Evolutionary conservation across 1,140 invertebrate species (phyloP).

Genomic region (Oryzaephilus surinamensis): DNA sequence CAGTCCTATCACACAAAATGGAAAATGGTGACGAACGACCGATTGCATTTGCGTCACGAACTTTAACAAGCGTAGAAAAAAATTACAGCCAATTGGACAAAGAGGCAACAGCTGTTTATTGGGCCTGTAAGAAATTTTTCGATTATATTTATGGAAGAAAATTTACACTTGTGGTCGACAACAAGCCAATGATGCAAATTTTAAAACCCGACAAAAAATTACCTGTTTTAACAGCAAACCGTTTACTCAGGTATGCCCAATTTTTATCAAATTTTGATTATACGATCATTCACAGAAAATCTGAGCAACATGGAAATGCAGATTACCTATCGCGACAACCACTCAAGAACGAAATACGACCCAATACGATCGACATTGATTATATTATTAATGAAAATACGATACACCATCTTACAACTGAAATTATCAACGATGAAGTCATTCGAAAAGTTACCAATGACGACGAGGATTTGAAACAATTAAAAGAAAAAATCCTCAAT

Average conservation of each 20-base stretch:
- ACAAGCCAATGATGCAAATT: conserved; percentile 25
- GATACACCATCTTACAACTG: conserved; percentile 2
- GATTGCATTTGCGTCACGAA: conserved; percentile 16
- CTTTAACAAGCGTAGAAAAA: conserved; percentile 13
- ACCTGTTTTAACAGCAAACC: conserved; percentile 19
- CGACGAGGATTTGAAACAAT: neutral
- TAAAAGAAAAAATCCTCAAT: conserved; percentile 14
- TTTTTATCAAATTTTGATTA: conserved; percentile 24
- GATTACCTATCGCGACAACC: conserved; percentile 3
- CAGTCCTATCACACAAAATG: conserved; percentile 2
- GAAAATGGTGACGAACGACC: conserved; percentile 15
- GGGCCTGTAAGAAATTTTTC: conserved; percentile 15
- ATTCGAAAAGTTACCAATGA: neutral
- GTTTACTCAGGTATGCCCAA: conserved; percentile 24
- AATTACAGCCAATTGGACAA: conserved; percentile 21
- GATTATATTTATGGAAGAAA: conserved; percentile 21
- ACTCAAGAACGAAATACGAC: neutral
- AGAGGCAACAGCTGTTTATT: conserved; percentile 20
- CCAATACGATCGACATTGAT: neutral
- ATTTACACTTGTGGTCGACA: conserved; percentile 30
- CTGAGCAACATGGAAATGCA: conserved; percentile 4
- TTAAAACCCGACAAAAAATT: conserved; percentile 25
- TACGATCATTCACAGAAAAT: conserved; percentile 8
- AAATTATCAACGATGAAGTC: neutral
- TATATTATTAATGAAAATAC: neutral